Evolutionary conservation across 30 jellyfish, hydroid and myxozoan species (phyloP).

Genomic region (Haliclystus octoradiatus): DNA sequence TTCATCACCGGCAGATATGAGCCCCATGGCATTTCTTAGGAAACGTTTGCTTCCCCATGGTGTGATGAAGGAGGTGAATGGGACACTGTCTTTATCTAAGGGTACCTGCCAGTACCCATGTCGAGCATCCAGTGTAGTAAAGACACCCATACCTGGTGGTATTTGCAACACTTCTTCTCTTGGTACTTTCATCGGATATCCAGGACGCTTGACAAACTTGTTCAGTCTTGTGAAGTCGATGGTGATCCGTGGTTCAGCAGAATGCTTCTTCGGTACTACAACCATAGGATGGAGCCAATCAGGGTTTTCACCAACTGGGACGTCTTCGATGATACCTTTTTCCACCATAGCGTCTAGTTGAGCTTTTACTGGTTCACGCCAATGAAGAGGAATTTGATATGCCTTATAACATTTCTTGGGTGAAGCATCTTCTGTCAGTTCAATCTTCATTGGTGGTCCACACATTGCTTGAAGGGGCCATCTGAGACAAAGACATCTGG

Average conservation of each 20-base stretch:
- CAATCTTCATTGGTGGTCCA: too few relatives aligned
- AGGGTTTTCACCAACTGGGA: neutral
- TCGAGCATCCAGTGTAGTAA: neutral
- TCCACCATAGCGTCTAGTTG: neutral
- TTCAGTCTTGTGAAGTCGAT: neutral
- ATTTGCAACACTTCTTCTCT: neutral
- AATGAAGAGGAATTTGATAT: neutral
- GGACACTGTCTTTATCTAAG: too few relatives aligned
- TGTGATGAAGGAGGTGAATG: neutral
- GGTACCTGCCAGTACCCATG: neutral
- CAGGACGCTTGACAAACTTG: neutral
- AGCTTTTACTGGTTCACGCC: neutral
- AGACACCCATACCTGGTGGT: neutral
- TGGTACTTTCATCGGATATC: neutral
- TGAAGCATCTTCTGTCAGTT: too few relatives aligned
- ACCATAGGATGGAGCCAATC: neutral
- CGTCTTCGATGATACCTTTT: neutral
- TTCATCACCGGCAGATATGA: neutral
- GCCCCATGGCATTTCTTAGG: neutral
- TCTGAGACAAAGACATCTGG: too few relatives aligned
- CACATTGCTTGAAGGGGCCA: too few relatives aligned
- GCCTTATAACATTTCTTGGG: neutral
- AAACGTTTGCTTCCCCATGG: neutral
- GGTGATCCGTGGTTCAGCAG: neutral
- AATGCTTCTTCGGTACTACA: neutral